A percentile compares a stretch with the other conserved stretches of the same genome.
These are phyloP conservation scores for Corythornis madagascariensis DNA, from an alignment of 2,113 vertebrate genomes.

Conservation along the genomic window DNA sequence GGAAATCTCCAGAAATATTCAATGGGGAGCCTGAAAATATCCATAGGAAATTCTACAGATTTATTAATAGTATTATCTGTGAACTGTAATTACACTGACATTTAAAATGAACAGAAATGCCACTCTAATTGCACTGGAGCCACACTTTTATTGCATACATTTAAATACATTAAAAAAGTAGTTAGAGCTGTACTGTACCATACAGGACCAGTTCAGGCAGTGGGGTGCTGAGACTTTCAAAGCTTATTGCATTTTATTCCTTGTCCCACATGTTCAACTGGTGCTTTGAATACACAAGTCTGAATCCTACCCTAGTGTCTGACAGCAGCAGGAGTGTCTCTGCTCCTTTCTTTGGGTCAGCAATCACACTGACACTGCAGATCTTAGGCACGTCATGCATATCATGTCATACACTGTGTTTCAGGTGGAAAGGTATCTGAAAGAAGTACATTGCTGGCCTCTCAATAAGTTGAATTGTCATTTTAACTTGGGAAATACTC, in stretches of 20 bases:
- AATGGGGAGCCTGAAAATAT: constrained; percentile 46
- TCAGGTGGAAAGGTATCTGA: background rate
- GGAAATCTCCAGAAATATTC: constrained; percentile 58
- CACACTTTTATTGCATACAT: constrained; percentile 71
- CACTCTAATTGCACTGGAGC: constrained; percentile 74
- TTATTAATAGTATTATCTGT: constrained; percentile 71
- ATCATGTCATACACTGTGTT: background rate
- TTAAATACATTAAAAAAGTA: constrained; percentile 77
- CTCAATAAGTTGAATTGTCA: background rate
- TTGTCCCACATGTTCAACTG: background rate
- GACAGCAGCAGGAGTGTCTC: background rate
- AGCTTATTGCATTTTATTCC: background rate
- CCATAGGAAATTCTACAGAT: constrained; percentile 62
- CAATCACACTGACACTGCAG: background rate
- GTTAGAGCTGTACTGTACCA: constrained; percentile 29
- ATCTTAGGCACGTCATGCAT: background rate
- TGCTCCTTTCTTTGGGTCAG: background rate
- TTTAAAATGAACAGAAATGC: constrained; percentile 78
- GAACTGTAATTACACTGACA: constrained; percentile 78
- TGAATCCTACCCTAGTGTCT: background rate
- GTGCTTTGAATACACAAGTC: background rate
- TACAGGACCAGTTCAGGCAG: constrained; percentile 57
- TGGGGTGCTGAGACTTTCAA: background rate
- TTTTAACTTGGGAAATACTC: background rate
- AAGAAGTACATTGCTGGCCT: background rate